Base-by-base conservation (phyloP, 2,797 vertebrate genomes). In the Valencia hispanica region DNA sequence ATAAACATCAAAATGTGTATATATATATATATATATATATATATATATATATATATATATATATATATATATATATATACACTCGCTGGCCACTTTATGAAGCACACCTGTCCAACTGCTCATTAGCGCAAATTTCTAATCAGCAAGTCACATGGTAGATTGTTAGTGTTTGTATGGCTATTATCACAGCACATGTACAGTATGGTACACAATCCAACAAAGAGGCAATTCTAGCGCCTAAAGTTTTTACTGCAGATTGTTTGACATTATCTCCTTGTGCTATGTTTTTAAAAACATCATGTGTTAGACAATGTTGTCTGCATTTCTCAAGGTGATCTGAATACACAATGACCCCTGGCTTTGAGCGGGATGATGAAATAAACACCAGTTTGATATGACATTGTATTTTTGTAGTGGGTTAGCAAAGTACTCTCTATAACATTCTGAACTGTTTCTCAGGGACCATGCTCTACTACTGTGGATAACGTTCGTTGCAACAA, bases 401-500 rank as follows among this genome's bases (percentile, higher is more conserved):
- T 77, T 83, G 87, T 87, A 45, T 83, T 86, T 86, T 81, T 32
- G 86, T 86, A 75, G 76, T 65, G 84, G 83, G 74, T 87, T 85
- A 79, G 84, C 77, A 43, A 76, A 88, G 89, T 89, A 88, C 82
- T 90, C 80, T 84, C 73, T 80, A 79, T 79, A 88, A 82, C 83
- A 84, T 81, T 82, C 82, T 83, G 82, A 90, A 88, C 84, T 81
- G 83, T 87, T 90, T 91, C 90, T 89, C 86, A 59, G 90, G 89
- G 92, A 81, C 84, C 57, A 39, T 68, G 57, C 73, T 91, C 90
- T 91, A 65, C 87, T 87, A 85, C n/a, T n/a, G n/a, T n/a, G n/a
- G 89, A 92, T 90, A 92, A 87, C 86, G 63, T 81, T 92, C 87
- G 78, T 82, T 92, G 91, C 90, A 93, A 86, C 93, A 88, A 90